Evolutionary conservation across 2,888 invertebrate genomes (phyloP).

Genomic region (Stenotaenia linearis): DNA sequence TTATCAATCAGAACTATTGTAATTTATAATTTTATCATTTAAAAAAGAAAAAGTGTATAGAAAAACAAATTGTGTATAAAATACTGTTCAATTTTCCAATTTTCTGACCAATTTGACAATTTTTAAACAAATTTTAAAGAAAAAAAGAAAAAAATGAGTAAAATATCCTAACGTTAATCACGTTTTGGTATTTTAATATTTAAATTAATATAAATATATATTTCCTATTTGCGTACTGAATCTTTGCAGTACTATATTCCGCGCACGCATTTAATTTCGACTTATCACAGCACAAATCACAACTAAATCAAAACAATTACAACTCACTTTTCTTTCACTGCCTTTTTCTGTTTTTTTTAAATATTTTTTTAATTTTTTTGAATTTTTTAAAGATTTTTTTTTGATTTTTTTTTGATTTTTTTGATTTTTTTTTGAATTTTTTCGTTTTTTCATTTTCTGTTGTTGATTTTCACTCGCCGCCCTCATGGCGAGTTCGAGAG

Average conservation of each 20-base stretch:
- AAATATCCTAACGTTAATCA: background rate
- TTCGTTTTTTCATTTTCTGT: background rate
- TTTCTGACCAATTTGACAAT: too few relatives aligned
- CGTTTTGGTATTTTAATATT: background rate
- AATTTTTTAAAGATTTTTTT: background rate
- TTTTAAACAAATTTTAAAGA: too few relatives aligned
- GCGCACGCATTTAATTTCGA: background rate
- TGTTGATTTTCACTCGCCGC: background rate
- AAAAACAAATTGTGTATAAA: too few relatives aligned
- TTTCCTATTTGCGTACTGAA: background rate
- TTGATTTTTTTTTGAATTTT: background rate
- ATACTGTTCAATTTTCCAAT: too few relatives aligned
- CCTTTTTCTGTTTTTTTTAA: too few relatives aligned
- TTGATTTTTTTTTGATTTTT: background rate
- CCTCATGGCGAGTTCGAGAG: background rate
- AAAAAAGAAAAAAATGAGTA: background rate
- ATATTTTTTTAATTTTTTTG: background rate
- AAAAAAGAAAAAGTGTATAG: background rate
- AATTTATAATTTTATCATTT: background rate
- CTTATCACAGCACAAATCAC: slow-evolving; percentile 13
- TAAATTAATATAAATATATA: too few relatives aligned
- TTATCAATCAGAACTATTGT: background rate
- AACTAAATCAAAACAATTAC: background rate
- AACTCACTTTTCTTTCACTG: background rate
- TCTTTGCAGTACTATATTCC: background rate